These are phyloP conservation scores for Gryon sp. DNA, from an alignment of 1,140 invertebrate genomes.

Conservation along the genomic window DNA sequence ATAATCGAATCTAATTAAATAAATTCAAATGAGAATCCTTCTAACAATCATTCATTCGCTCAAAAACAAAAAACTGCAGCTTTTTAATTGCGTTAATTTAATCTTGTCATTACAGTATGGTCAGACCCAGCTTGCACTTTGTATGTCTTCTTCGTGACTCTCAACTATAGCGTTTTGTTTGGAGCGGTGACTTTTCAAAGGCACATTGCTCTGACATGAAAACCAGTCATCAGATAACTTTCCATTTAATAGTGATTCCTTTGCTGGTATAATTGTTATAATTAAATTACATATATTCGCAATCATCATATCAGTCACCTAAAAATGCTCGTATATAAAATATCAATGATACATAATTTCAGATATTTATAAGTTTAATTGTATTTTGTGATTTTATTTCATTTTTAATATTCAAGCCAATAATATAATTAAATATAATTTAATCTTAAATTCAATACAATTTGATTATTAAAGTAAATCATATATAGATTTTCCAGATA, in stretches of 20 bases:
- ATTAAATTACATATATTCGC: slow-evolving; percentile 99
- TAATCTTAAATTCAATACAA: no score
- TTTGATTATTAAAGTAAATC: no score
- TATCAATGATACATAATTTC: no score
- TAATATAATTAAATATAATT: no score
- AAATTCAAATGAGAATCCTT: no score
- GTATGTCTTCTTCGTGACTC: slow-evolving; percentile 81
- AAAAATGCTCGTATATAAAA: slow-evolving; percentile 36
- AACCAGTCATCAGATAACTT: neutral
- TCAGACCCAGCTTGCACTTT: neutral
- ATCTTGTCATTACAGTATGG: neutral
- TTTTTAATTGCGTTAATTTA: neutral
- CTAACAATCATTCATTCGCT: no score
- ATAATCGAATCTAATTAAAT: no score
- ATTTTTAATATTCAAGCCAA: no score
- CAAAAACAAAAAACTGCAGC: no score
- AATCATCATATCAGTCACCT: slow-evolving; percentile 99
- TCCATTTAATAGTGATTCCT: slow-evolving; percentile 73
- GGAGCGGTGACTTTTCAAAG: slow-evolving; percentile 85
- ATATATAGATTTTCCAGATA: no score
- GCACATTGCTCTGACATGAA: slow-evolving; percentile 82
- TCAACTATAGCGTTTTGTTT: slow-evolving; percentile 83
- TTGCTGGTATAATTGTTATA: slow-evolving; percentile 98
- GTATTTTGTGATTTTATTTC: no score
- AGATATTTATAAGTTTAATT: no score